A percentile compares a stretch with the other conserved stretches of the same genome.
Conservation (phyloP, 2,888 invertebrate genomes). For the Diarsia rubi region DNA sequence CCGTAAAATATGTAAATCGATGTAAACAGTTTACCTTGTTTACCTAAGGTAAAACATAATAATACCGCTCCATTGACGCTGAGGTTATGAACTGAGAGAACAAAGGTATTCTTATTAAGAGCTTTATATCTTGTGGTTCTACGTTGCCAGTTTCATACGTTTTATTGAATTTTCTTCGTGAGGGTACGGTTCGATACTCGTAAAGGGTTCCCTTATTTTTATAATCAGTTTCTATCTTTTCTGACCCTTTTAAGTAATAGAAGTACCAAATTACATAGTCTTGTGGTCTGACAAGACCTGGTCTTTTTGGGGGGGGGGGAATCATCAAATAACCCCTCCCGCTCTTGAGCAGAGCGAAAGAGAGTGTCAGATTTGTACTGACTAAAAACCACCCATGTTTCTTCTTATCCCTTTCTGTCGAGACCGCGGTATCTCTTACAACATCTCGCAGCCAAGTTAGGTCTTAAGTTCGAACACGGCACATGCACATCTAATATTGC, state of each 20-base stretch:
- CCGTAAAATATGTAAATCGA: slow-evolving; percentile 62
- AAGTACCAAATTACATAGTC: background rate
- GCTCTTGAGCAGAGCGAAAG: too few species aligned
- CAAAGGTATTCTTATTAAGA: slow-evolving; percentile 15
- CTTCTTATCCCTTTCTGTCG: too few species aligned
- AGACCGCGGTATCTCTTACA: too few species aligned
- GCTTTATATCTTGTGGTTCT: background rate
- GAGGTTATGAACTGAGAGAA: slow-evolving; percentile 18
- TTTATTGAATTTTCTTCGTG: background rate
- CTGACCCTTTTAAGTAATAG: background rate
- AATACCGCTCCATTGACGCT: slow-evolving; percentile 26
- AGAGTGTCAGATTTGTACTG: too few species aligned
- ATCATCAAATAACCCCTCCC: too few species aligned
- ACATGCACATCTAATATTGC: too few species aligned
- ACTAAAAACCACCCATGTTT: too few species aligned
- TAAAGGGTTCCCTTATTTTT: background rate
- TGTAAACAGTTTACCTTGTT: slow-evolving; percentile 51
- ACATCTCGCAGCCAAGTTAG: too few species aligned
- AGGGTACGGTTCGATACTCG: background rate
- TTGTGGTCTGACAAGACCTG: too few species aligned
- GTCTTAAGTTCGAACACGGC: too few species aligned
- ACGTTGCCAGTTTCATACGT: background rate
- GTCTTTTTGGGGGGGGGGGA: too few species aligned
- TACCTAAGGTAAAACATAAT: slow-evolving; percentile 38
- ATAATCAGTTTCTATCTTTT: background rate